Evolutionary conservation across 2,888 invertebrate species (phyloP).

Genomic region (Eilema depressum): DNA sequence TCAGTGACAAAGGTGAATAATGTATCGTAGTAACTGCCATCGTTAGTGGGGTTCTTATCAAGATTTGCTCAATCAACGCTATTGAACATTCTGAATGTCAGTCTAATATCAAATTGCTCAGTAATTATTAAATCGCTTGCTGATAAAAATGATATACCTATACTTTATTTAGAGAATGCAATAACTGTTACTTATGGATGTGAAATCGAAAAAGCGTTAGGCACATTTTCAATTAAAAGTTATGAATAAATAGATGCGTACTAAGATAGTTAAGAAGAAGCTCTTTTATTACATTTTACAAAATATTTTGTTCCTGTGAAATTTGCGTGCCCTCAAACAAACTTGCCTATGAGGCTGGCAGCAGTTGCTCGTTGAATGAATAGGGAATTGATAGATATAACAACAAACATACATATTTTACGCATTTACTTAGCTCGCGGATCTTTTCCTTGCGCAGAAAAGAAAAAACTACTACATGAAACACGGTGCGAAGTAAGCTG

Average conservation of each 20-base stretch:
- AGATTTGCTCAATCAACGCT: constrained; percentile 79
- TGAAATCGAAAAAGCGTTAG: neutral
- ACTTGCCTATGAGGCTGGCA: too few relatives aligned
- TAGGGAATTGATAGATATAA: too few relatives aligned
- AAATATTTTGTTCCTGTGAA: too few relatives aligned
- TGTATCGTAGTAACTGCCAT: constrained; percentile 54
- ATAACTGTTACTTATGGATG: neutral
- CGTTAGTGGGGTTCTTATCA: constrained; percentile 69
- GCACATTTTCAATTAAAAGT: neutral
- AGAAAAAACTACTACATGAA: too few relatives aligned
- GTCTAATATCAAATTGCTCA: constrained; percentile 31
- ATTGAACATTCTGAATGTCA: constrained; percentile 64
- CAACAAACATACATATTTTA: neutral
- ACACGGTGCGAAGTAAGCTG: too few relatives aligned
- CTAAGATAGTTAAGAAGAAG: neutral
- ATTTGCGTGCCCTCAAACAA: too few relatives aligned
- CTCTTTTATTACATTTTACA: too few relatives aligned
- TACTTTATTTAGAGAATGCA: constrained; percentile 5
- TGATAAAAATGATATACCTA: constrained; percentile 27
- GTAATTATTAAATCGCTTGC: constrained; percentile 49
- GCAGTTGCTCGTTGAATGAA: too few relatives aligned
- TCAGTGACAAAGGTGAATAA: constrained; percentile 66
- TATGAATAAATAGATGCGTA: neutral
- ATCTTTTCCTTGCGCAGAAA: neutral
- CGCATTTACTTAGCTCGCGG: too few relatives aligned